Conservation (phyloP, 2,888 invertebrate genomes). For the Brachyptera putata region DNA sequence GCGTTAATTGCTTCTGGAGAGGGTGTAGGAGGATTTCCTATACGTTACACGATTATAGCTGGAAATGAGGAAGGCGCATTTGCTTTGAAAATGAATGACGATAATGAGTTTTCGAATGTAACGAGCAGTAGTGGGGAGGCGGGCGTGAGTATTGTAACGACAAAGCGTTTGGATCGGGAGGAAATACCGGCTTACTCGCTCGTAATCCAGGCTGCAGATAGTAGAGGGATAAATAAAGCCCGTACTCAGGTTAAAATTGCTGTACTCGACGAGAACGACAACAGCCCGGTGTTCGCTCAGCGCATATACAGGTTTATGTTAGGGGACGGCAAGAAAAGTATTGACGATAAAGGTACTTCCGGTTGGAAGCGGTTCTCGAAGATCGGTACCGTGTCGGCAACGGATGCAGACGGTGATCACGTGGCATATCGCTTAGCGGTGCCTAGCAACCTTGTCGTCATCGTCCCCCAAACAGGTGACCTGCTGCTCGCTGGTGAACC, state of each 20-base stretch:
- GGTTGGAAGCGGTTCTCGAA: conserved; percentile 74
- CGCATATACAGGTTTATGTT: conserved; percentile 67
- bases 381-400: conserved; percentile 80
- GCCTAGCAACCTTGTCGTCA: conserved; percentile 77
- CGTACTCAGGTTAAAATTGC: conserved; percentile 71
- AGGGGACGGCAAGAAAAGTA: conserved; percentile 49
- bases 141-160: conserved; percentile 71
- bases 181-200: conserved; percentile 65
- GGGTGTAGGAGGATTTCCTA: conserved; percentile 56
- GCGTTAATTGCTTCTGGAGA: conserved; percentile 58
- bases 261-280: conserved; percentile 87
- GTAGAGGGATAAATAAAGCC: conserved; percentile 74
- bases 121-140: conserved; percentile 44
- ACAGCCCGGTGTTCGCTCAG: conserved; percentile 78
- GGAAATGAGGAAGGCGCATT: conserved; percentile 73
- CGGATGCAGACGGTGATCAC: conserved; percentile 86
- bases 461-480: conserved; percentile 91
- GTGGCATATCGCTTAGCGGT: conserved; percentile 80
- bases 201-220: conserved; percentile 74
- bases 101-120: conserved; percentile 43
- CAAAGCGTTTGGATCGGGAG: conserved; percentile 75
- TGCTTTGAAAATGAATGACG: conserved; percentile 57
- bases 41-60: conserved; percentile 75
- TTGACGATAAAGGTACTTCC: conserved; percentile 49
- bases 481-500: conserved; percentile 79